phyloP scores from a whole-genome alignment of 2,888 invertebrate species.

The Acrocera orbiculus region DNA sequence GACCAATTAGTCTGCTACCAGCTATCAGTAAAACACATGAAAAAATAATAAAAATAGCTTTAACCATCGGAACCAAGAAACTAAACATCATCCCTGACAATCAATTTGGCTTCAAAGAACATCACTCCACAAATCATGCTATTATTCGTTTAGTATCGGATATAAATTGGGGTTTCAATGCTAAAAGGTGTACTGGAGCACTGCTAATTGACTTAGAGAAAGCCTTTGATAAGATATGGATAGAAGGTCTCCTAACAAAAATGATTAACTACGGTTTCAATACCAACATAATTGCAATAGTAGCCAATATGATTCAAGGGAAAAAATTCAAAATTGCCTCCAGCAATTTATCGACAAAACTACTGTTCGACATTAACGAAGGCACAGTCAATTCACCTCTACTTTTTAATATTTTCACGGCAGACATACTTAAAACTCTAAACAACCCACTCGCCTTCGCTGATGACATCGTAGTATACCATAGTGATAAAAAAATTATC shows the following conservation, averaged over 20 bases:
- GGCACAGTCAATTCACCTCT: too few relatives aligned
- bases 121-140: slow-evolving; percentile 3
- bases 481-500: not conserved
- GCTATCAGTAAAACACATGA: not conserved
- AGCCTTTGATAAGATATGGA: slow-evolving; percentile 4
- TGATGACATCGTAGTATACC: slow-evolving; percentile 1
- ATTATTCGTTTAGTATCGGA: not conserved
- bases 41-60: not conserved
- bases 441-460: not conserved
- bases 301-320: too few relatives aligned
- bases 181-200: slow-evolving; percentile 1
- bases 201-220: slow-evolving; percentile 4
- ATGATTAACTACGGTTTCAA: not conserved
- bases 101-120: slow-evolving; percentile 2
- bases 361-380: too few relatives aligned
- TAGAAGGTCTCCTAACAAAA: slow-evolving; percentile 1
- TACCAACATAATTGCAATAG: too few relatives aligned
- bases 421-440: not conserved
- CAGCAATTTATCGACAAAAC: not conserved
- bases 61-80: not conserved
- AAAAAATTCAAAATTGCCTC: slow-evolving; percentile 1
- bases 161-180: not conserved
- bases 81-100: slow-evolving; percentile 3
- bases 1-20: not conserved
- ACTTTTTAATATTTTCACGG: not conserved